Evolutionary conservation across 53 echinoderm and acorn worm genomes (phyloP).

Genomic region (Paelopatides confundens): DNA sequence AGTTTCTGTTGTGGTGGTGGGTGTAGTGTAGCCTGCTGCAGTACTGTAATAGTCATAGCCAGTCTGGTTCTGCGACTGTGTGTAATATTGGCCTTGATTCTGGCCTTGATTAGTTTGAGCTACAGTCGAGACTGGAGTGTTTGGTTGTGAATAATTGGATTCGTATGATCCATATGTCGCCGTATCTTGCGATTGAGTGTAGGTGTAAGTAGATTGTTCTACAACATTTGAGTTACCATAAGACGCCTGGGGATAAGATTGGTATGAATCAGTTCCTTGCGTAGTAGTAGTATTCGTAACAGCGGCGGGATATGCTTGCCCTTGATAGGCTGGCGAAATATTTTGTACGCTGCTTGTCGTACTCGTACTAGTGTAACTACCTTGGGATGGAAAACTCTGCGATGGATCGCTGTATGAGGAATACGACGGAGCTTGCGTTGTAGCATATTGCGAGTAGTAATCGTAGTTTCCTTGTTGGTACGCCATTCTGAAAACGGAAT

Average conservation of each 20-base stretch:
- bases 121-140: not conserved
- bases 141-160: not conserved
- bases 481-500: not conserved
- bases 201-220: not conserved
- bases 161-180: not conserved
- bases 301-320: not conserved
- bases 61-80: conserved; percentile 9
- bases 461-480: conserved; percentile 8
- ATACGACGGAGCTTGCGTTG: not conserved
- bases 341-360: not conserved
- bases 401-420: not conserved
- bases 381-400: not conserved
- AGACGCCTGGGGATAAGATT: not conserved
- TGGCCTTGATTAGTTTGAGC: not conserved
- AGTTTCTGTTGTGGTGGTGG: not conserved
- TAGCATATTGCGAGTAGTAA: conserved; percentile 6
- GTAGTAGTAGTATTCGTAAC: not conserved
- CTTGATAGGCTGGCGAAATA: not conserved
- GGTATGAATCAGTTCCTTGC: not conserved
- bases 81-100: not conserved
- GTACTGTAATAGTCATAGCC: too few relatives aligned
- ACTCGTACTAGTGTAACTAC: not conserved
- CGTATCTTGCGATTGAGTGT: not conserved
- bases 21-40: not conserved
- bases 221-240: not conserved